Conservation (phyloP, 2,888 invertebrate genomes). For the Trypoxylon attenuatum region DNA sequence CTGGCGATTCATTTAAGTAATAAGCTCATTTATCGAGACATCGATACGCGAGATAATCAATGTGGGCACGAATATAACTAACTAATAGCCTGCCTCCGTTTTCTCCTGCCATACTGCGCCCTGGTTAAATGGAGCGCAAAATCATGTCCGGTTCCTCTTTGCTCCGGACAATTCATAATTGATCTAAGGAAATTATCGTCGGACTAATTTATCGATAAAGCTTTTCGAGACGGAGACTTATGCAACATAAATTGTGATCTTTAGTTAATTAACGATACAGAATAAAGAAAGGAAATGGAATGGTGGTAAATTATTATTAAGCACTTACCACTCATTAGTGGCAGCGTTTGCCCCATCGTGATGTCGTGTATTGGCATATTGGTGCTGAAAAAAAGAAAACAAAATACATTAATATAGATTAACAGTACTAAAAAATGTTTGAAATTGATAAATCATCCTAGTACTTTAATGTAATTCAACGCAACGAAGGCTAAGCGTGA, state of each 20-base stretch:
- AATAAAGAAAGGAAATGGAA: neutral
- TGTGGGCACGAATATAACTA: constrained; percentile 14
- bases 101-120: constrained; percentile 24
- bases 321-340: constrained; percentile 61
- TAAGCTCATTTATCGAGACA: constrained; percentile 33
- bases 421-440: neutral
- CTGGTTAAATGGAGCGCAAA: constrained; percentile 50
- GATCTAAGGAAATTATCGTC: no score
- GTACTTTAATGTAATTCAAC: no score
- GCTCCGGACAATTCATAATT: constrained; percentile 8
- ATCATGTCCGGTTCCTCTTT: constrained; percentile 41
- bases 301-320: neutral
- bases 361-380: constrained; percentile 64
- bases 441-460: no score
- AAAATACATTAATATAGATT: constrained; percentile 5
- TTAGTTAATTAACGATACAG: no score
- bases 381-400: constrained; percentile 58
- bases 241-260: no score
- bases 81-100: constrained; percentile 34
- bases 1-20: constrained; percentile 37
- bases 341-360: constrained; percentile 63
- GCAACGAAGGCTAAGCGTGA: no score
- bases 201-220: no score
- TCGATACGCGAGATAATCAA: constrained; percentile 26
- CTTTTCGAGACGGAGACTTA: no score